Base-by-base conservation (phyloP, 2,113 vertebrate species). In the Lamprologus ornatipinnis region DNA sequence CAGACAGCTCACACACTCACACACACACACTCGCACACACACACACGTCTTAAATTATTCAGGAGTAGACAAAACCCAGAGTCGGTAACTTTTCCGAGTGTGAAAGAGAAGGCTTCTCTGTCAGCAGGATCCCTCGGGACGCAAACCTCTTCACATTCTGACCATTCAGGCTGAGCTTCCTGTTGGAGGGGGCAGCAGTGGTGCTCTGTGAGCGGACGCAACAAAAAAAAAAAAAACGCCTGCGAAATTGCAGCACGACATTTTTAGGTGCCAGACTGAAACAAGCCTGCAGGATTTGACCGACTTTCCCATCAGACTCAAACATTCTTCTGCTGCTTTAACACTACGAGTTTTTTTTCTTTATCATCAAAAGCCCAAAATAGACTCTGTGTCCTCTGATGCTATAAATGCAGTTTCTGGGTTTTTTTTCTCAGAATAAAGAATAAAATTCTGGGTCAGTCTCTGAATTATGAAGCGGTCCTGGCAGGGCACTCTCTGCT, bases 51-150 rank as follows among this genome's bases (percentile, higher is more conserved):
- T 91, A 60, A 83, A 92, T 93, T 79, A 93, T 93, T 93, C 91
- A 93, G 21, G 37, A 86, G 87, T 11, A 75, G 91, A 89, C 85
- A 49, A 92, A 93, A 88, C 81, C 55, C 47, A 79, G 70, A 87
- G 57, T 89, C 31, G 49, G 85, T 86, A 91, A 88, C 87, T 88
- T 91, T 93, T 91, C 87, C 88, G 73, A 93, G 88, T 65, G 87
- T 80, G 75, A 86, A 82, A 58, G 70, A 81, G 35, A 82, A 83
- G 57, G 45, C 33, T 40, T 75, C 88, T 88, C 85, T 63, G 84
- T 88, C 88, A 73, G 85, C 12, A 10, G 83, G 21, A 51, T 83
- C 87, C 85, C 87, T 33, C 1, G 83, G 53, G 11, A 21, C 19
- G 21, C 35, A 2, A 19, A 54, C 33, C 55, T 63, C 83, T 53